phyloP scores from a whole-genome alignment of 2,113 vertebrate genomes.

The Colaptes auratus region DNA sequence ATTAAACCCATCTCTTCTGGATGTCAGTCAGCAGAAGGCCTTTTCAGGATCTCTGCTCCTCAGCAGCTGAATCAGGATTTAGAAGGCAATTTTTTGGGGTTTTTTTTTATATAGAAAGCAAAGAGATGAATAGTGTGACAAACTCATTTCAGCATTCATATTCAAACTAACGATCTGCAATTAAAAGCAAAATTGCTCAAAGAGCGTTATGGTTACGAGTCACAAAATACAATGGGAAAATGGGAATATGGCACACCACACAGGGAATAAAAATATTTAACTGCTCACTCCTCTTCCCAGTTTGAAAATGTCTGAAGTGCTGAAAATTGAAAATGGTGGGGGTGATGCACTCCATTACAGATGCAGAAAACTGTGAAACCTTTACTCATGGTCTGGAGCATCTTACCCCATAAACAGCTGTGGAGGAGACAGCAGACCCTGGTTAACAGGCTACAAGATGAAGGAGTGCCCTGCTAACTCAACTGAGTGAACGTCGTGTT shows the following conservation, averaged over 20 bases:
- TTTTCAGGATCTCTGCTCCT: neutral
- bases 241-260: neutral
- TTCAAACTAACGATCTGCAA: neutral
- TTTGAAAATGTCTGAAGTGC: neutral
- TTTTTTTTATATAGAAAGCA: neutral
- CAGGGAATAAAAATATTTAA: neutral
- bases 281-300: neutral
- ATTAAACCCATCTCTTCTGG: neutral
- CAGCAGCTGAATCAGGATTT: neutral
- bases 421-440: neutral
- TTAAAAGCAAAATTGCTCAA: neutral
- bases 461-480: neutral
- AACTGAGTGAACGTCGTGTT: neutral
- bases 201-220: neutral
- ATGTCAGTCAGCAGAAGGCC: neutral
- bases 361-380: neutral
- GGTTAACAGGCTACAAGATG: fast-evolving
- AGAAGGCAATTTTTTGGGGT: neutral
- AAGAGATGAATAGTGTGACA: neutral
- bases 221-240: slow-evolving; percentile 20
- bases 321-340: neutral
- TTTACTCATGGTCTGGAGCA: neutral
- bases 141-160: neutral
- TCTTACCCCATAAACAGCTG: neutral
- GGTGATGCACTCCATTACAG: neutral